These are phyloP conservation scores for Megalonaias nervosa DNA, from an alignment of 1,140 invertebrate species.

Conservation along the genomic window DNA sequence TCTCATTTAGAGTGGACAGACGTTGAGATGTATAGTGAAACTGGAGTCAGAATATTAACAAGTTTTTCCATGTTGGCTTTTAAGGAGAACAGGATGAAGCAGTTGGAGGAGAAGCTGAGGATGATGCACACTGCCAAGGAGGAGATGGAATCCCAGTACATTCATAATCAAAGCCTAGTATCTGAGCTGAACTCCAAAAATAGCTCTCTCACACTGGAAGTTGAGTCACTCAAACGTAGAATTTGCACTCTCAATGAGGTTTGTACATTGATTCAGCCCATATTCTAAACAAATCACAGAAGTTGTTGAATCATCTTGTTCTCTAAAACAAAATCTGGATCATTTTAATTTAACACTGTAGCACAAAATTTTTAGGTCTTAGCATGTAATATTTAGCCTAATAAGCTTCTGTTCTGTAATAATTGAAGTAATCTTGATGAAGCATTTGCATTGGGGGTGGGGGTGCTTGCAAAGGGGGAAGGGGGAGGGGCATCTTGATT, in stretches of 20 bases:
- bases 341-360: not conserved
- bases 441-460: too few species aligned
- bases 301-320: not conserved
- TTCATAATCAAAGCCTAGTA: constrained; percentile 55
- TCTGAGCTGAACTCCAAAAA: constrained; percentile 64
- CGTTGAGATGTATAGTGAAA: too few species aligned
- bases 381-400: too few species aligned
- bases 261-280: not conserved
- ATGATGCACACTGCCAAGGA: constrained; percentile 60
- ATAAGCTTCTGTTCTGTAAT: too few species aligned
- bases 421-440: too few species aligned
- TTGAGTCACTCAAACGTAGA: constrained; percentile 61
- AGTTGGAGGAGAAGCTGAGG: constrained; percentile 65
- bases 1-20: too few species aligned
- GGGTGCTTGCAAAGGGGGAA: too few species aligned
- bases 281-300: not conserved
- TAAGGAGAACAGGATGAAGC: constrained; percentile 61
- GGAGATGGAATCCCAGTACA: constrained; percentile 62
- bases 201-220: constrained; percentile 59
- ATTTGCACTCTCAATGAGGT: constrained; percentile 63
- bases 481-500: too few species aligned
- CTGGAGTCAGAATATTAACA: not conserved
- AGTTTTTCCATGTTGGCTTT: not conserved
- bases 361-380: too few species aligned
- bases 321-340: not conserved